These are phyloP conservation scores for Centropristis striata DNA, from an alignment of 2,113 vertebrate genomes.

Conservation along the genomic window DNA sequence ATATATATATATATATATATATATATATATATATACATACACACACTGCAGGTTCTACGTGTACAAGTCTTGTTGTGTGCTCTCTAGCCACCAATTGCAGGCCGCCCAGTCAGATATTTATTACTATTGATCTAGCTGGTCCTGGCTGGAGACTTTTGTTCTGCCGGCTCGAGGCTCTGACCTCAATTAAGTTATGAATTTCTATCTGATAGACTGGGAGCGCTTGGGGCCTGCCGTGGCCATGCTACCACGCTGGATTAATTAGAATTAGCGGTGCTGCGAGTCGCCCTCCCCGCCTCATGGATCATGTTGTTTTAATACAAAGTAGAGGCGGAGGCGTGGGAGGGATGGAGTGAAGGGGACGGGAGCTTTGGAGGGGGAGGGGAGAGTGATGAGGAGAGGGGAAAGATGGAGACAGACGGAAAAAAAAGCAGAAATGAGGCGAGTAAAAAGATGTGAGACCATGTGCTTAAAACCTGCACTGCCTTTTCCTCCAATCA, in stretches of 20 bases:
- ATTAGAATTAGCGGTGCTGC: conserved; percentile 97
- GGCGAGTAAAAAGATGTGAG: conserved; percentile 37
- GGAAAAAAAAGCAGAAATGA: conserved; percentile 5
- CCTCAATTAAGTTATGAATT: conserved; percentile 99
- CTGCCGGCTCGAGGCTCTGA: conserved; percentile 95
- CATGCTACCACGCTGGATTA: conserved; percentile 92
- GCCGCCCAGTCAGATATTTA: conserved; percentile 97
- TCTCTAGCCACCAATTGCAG: conserved; percentile 81
- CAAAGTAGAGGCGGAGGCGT: conserved; percentile 87
- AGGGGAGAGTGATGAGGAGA: conserved; percentile 65
- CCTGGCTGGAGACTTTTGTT: conserved; percentile 97
- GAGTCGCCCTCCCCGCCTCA: conserved; percentile 90
- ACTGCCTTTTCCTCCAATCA: conserved; percentile 24
- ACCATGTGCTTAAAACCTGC: conserved; percentile 32
- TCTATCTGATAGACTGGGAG: conserved; percentile 99
- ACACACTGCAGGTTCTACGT: conserved; percentile 32
- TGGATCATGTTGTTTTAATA: conserved; percentile 98
- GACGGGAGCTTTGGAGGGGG: not conserved
- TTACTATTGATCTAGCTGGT: conserved; percentile 99
- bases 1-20: not conserved
- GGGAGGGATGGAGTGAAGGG: conserved; percentile 61
- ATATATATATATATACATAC: too few relatives aligned
- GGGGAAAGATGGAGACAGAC: conserved; percentile 43
- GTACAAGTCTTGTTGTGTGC: conserved; percentile 64
- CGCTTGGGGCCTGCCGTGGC: conserved; percentile 91